Percentiles rank a stretch among this genome's conserved stretches.
Conservation (phyloP, 2,797 vertebrate species). For the Sorex maritimensis region DNA sequence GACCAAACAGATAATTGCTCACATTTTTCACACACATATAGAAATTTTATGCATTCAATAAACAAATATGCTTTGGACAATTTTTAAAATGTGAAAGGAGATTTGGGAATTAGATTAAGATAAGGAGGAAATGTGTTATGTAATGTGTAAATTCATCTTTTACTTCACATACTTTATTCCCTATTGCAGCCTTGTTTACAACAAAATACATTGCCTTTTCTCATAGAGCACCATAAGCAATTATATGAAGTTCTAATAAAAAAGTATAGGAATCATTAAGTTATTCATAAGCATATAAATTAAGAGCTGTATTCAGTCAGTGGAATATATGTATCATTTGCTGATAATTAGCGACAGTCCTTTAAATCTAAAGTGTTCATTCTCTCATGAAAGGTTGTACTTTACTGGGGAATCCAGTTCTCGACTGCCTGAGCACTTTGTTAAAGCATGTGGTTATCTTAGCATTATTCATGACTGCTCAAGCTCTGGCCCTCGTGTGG, state of each 20-base stretch:
- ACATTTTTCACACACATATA: background rate
- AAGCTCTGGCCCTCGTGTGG: background rate
- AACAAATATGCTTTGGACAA: background rate
- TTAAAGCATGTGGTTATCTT: background rate
- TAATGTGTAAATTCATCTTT: background rate
- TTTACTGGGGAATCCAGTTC: fast-evolving
- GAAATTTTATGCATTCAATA: background rate
- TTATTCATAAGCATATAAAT: background rate
- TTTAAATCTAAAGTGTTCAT: background rate
- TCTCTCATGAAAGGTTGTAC: background rate
- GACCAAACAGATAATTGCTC: background rate
- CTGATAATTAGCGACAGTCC: background rate
- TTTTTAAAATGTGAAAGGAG: background rate
- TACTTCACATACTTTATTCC: background rate
- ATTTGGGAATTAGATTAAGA: background rate
- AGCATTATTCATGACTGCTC: background rate
- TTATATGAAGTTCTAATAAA: background rate
- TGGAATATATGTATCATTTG: background rate
- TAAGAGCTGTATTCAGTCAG: background rate
- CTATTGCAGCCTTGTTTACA: background rate
- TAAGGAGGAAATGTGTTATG: background rate
- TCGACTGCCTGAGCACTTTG: too few relatives aligned
- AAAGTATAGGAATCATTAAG: background rate
- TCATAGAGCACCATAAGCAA: background rate
- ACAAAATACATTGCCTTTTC: background rate